phyloP scores from a whole-genome alignment of 1,140 invertebrate genomes.

The Halotydeus destructor region DNA sequence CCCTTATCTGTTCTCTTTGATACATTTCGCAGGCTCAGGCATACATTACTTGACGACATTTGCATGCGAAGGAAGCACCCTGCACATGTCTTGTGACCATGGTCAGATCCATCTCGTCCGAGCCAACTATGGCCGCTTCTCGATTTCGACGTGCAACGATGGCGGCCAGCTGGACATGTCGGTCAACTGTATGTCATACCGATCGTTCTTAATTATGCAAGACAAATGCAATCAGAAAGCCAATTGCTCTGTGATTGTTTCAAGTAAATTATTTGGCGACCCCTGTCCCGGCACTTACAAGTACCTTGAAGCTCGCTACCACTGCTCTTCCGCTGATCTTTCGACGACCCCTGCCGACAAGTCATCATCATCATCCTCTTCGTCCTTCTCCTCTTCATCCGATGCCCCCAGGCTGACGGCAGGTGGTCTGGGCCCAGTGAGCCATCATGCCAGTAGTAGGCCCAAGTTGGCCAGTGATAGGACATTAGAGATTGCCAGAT shows the following conservation, averaged over 20 bases:
- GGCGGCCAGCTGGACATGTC: conserved; percentile 85
- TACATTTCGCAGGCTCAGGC: no score
- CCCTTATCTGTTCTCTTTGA: no score
- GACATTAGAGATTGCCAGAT: no score
- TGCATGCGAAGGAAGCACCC: conserved; percentile 73
- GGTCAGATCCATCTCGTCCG: conserved; percentile 75
- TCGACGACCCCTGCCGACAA: no score
- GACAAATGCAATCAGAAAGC: conserved; percentile 20
- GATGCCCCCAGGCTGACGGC: no score
- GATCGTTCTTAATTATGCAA: conserved; percentile 28
- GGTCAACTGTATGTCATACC: conserved; percentile 75
- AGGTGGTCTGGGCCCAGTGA: no score
- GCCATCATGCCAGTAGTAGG: no score
- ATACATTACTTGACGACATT: conserved; percentile 67
- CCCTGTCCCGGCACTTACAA: conserved; percentile 82
- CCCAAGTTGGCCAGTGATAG: no score
- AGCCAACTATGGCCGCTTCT: conserved; percentile 87
- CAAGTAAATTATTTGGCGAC: conserved; percentile 37
- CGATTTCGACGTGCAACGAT: conserved; percentile 87
- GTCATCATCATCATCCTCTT: no score
- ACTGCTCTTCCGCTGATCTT: no score
- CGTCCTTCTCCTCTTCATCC: no score
- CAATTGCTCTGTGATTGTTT: conserved; percentile 20
- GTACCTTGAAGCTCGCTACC: conserved; percentile 84
- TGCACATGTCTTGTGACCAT: conserved; percentile 65